These are phyloP conservation scores for Neocrepidodera transversa DNA, from an alignment of 2,888 invertebrate genomes.

Conservation along the genomic window DNA sequence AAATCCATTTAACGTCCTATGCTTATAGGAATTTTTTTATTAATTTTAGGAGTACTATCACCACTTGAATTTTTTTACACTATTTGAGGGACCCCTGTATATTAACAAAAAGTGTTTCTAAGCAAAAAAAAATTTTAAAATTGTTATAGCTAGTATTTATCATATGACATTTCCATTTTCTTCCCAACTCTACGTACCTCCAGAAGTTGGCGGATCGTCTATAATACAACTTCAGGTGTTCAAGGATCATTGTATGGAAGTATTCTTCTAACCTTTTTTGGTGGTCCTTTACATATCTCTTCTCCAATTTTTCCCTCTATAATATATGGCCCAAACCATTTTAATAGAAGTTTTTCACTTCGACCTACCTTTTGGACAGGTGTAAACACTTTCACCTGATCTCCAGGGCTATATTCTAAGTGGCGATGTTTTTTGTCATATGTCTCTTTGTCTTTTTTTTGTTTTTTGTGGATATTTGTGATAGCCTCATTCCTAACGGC, in stretches of 20 bases:
- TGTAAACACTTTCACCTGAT: no score
- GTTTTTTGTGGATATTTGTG: constrained; percentile 33
- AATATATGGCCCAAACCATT: constrained; percentile 43
- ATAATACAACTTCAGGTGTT: constrained; percentile 16
- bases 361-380: constrained; percentile 41
- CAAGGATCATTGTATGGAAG: constrained; percentile 39
- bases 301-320: constrained; percentile 34
- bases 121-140: not conserved
- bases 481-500: constrained; percentile 40
- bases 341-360: constrained; percentile 43
- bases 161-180: not conserved
- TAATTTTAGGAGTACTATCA: no score
- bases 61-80: no score
- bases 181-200: not conserved
- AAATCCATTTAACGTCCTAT: no score
- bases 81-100: no score
- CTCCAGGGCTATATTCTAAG: no score
- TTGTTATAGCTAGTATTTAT: not conserved
- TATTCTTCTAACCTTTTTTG: constrained; percentile 37
- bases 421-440: constrained; percentile 43
- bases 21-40: no score
- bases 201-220: not conserved
- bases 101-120: no score
- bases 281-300: constrained; percentile 30
- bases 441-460: constrained; percentile 36